phyloP scores from a whole-genome alignment of 2,888 invertebrate species.

The Sycophila texana region DNA sequence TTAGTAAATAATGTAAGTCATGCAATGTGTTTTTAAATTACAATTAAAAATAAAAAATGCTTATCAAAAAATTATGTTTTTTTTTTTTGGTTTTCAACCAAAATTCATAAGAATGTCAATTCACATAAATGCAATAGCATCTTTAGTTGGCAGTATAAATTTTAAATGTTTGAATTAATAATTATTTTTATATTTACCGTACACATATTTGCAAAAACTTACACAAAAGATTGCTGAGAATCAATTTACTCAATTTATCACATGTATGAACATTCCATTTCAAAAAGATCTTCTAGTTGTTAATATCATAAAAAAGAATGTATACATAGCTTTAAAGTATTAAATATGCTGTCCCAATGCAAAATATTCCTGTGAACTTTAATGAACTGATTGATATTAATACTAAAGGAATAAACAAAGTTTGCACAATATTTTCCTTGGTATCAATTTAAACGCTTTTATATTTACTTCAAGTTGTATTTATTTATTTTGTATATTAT shows the following conservation, averaged over 20 bases:
- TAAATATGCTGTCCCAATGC: conserved; percentile 42
- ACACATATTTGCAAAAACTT: conserved; percentile 55
- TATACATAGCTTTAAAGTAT: conserved; percentile 43
- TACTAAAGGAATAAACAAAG: conserved; percentile 59
- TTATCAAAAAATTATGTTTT: conserved; percentile 63
- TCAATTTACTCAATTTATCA: conserved; percentile 56
- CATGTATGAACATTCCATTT: conserved; percentile 49
- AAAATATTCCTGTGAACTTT: conserved; percentile 50
- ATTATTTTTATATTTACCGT: conserved; percentile 50
- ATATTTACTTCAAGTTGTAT: conserved; percentile 8
- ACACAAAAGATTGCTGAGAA: conserved; percentile 47
- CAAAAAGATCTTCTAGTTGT: conserved; percentile 39
- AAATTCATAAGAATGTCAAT: conserved; percentile 64
- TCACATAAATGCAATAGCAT: conserved; percentile 70
- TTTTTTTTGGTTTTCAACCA: conserved; percentile 55
- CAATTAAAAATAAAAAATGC: conserved; percentile 63
- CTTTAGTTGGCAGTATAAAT: conserved; percentile 72
- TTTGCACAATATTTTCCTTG: conserved; percentile 38
- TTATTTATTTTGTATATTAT: not conserved
- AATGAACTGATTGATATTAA: conserved; percentile 48
- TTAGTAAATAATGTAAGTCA: conserved; percentile 68
- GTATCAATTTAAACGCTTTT: conserved; percentile 44
- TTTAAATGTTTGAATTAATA: conserved; percentile 56
- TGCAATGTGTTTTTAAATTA: conserved; percentile 63
- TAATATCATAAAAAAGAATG: conserved; percentile 42